These are phyloP conservation scores for Poecilia picta DNA, from an alignment of 2,797 vertebrate genomes.

Conservation along the genomic window DNA sequence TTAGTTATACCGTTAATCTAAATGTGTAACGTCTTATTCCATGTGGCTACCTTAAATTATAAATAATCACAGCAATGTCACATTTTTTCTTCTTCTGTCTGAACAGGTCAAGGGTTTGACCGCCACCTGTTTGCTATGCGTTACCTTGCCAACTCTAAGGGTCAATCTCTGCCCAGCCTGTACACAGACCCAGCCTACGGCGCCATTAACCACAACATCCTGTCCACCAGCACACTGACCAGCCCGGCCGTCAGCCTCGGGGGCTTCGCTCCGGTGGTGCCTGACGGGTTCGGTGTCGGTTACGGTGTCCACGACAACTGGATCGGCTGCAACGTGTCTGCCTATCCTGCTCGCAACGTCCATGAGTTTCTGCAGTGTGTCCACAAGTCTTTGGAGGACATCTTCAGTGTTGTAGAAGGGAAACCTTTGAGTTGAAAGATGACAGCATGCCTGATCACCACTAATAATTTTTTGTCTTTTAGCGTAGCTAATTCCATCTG, in stretches of 20 bases:
- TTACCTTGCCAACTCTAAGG: conserved; percentile 81
- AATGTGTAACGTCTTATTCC: not conserved
- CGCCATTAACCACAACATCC: conserved; percentile 92
- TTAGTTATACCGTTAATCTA: not conserved
- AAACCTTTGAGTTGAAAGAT: conserved; percentile 73
- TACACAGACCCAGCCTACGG: conserved; percentile 90
- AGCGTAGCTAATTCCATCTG: not conserved
- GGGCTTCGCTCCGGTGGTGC: conserved; percentile 94
- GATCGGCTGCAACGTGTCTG: conserved; percentile 92
- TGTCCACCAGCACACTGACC: conserved; percentile 95
- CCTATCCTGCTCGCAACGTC: conserved; percentile 87
- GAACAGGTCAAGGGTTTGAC: conserved; percentile 95
- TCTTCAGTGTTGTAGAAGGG: conserved; percentile 89
- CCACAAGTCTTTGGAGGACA: conserved; percentile 90
- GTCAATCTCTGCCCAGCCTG: conserved; percentile 79
- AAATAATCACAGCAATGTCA: not conserved
- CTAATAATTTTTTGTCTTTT: not conserved
- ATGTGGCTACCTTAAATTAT: not conserved
- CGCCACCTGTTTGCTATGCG: conserved; percentile 91
- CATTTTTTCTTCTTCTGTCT: conserved; percentile 3
- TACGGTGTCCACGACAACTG: conserved; percentile 90
- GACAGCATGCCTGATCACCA: not conserved
- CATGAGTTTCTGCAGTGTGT: conserved; percentile 89
- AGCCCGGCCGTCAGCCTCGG: conserved; percentile 89
- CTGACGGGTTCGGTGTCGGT: conserved; percentile 91